A percentile compares a stretch with the other conserved stretches of the same genome.
These are phyloP conservation scores for Gibbula magus DNA, from an alignment of 2,888 invertebrate species.

Conservation along the genomic window DNA sequence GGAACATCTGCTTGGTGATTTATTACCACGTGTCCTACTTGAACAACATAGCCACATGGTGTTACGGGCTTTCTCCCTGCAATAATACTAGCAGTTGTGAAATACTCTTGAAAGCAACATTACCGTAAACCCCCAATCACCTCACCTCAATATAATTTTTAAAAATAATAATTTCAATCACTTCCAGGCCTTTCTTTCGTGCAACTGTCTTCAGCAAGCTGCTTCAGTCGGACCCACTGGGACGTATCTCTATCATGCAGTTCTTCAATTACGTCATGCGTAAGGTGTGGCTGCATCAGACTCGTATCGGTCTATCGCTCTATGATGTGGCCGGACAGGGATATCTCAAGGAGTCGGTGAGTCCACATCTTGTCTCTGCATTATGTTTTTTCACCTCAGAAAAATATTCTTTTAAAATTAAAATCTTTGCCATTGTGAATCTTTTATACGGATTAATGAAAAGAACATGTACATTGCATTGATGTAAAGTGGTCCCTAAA, in stretches of 20 bases:
- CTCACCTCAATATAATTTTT: too few species aligned
- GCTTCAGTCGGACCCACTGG: constrained; percentile 89
- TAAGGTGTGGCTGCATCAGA: constrained; percentile 95
- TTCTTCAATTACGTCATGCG: constrained; percentile 95
- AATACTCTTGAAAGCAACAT: too few species aligned
- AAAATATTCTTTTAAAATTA: not conserved
- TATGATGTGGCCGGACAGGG: constrained; percentile 96
- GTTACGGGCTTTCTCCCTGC: too few species aligned
- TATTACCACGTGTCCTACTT: too few species aligned
- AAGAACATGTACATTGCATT: not conserved
- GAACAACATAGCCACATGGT: too few species aligned
- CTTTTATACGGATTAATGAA: not conserved
- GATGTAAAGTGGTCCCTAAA: too few species aligned
- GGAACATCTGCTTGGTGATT: too few species aligned
- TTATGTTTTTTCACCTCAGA: not conserved
- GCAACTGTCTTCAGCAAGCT: constrained; percentile 91
- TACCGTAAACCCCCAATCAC: too few species aligned
- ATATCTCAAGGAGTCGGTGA: constrained; percentile 87
- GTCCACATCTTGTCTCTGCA: constrained; percentile 32
- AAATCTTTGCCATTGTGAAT: not conserved
- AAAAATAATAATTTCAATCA: not conserved
- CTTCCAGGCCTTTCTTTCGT: constrained; percentile 85
- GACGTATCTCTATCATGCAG: constrained; percentile 89
- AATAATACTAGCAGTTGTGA: too few species aligned
- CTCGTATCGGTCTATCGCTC: constrained; percentile 91